Evolutionary conservation across 2,888 invertebrate genomes (phyloP).

Genomic region (Volucella inanis): DNA sequence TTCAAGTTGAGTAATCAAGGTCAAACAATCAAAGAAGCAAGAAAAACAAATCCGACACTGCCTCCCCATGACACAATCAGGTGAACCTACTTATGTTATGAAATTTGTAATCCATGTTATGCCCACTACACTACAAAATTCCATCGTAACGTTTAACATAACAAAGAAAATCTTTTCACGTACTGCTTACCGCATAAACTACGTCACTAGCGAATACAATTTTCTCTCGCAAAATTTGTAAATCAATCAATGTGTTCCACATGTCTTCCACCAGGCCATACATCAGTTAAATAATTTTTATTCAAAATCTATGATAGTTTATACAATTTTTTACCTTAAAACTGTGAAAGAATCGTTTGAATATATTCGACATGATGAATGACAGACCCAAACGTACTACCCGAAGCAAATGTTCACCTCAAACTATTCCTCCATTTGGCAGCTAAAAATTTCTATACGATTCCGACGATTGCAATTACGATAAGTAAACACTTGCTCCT

Average conservation of each 20-base stretch:
- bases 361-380: constrained; percentile 75
- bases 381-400: constrained; percentile 20
- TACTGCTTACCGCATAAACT: constrained; percentile 61
- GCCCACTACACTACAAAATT: background rate
- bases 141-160: constrained; percentile 12
- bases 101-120: constrained; percentile 16
- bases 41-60: background rate
- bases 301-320: constrained; percentile 10
- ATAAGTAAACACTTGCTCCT: background rate
- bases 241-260: constrained; percentile 24
- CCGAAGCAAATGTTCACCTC: constrained; percentile 42
- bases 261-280: background rate
- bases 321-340: constrained; percentile 78
- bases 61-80: constrained; percentile 28
- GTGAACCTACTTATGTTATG: constrained; percentile 38
- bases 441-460: constrained; percentile 20
- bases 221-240: constrained; percentile 45
- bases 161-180: constrained; percentile 19
- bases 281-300: background rate
- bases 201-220: constrained; percentile 63
- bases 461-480: background rate
- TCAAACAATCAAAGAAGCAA: constrained; percentile 42
- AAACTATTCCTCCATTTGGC: constrained; percentile 41
- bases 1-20: constrained; percentile 51
- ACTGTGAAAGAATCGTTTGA: constrained; percentile 79